A percentile compares a stretch with the other conserved stretches of the same genome.
Evolutionary conservation across 2,797 vertebrate species (phyloP).

Genomic region (Odontamblyopus rebecca): DNA sequence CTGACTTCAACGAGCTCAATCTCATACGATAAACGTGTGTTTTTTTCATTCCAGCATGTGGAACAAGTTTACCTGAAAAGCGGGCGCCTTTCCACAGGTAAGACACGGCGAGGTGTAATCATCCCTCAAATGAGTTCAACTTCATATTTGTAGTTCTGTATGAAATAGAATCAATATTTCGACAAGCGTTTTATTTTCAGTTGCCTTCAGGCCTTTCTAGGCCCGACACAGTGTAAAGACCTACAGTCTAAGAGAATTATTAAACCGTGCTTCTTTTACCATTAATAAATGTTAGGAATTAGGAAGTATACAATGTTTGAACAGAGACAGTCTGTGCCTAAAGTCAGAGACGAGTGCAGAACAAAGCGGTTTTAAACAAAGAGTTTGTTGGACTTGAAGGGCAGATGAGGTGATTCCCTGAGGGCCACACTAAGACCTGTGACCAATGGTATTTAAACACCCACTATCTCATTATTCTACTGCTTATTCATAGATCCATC

Average conservation of each 20-base stretch:
- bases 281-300: not conserved
- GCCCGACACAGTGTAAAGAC: not conserved
- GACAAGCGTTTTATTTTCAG: not conserved
- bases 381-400: slow-evolving; percentile 64
- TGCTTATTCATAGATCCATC: slow-evolving; percentile 7
- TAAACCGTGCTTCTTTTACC: not conserved
- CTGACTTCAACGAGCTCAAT: slow-evolving; percentile 25
- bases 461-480: slow-evolving; percentile 19
- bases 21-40: not conserved
- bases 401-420: slow-evolving; percentile 57
- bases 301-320: not conserved
- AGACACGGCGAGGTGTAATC: not conserved
- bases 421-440: slow-evolving; percentile 85
- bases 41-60: no score
- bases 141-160: no score
- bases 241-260: not conserved
- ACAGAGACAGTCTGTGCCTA: slow-evolving; percentile 12
- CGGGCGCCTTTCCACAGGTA: not conserved
- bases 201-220: not conserved
- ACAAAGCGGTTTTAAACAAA: slow-evolving; percentile 75
- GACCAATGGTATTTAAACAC: slow-evolving; percentile 87
- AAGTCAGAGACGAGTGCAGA: slow-evolving; percentile 66
- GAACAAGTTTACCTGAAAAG: not conserved
- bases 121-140: no score
- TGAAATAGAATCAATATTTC: no score